Percentiles rank a stretch among this genome's conserved stretches.
Conservation (phyloP, 2,797 vertebrate genomes). For the Centropyge bicolor region DNA sequence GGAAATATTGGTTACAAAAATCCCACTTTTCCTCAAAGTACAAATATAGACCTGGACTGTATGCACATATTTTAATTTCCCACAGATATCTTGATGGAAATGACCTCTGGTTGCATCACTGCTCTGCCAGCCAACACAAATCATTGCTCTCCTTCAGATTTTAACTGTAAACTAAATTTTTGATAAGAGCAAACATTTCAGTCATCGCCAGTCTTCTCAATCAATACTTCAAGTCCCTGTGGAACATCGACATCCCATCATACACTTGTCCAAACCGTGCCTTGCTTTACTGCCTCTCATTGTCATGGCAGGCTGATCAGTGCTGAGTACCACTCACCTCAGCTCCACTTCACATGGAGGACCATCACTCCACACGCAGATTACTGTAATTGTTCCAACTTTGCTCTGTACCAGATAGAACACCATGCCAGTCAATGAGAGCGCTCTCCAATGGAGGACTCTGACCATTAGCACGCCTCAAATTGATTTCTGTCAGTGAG, state of each 20-base stretch:
- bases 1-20: background rate
- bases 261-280: conserved; percentile 25
- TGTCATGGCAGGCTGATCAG: conserved; percentile 60
- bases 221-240: conserved; percentile 24
- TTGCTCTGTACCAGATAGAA: conserved; percentile 65
- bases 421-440: conserved; percentile 68
- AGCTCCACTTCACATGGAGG: conserved; percentile 71
- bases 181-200: conserved; percentile 40
- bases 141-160: background rate
- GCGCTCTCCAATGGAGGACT: conserved; percentile 71
- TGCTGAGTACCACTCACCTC: conserved; percentile 59
- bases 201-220: conserved; percentile 14
- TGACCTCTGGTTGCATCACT: background rate
- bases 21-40: background rate
- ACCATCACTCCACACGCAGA: conserved; percentile 69
- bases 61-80: background rate
- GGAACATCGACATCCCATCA: conserved; percentile 42
- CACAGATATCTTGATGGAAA: background rate
- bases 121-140: background rate
- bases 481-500: conserved; percentile 72
- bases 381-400: conserved; percentile 79
- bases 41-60: background rate
- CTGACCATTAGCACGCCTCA: conserved; percentile 63
- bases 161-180: conserved; percentile 6
- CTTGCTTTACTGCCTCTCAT: conserved; percentile 33